phyloP scores from a whole-genome alignment of 2,113 vertebrate genomes.

The Perccottus glenii region DNA sequence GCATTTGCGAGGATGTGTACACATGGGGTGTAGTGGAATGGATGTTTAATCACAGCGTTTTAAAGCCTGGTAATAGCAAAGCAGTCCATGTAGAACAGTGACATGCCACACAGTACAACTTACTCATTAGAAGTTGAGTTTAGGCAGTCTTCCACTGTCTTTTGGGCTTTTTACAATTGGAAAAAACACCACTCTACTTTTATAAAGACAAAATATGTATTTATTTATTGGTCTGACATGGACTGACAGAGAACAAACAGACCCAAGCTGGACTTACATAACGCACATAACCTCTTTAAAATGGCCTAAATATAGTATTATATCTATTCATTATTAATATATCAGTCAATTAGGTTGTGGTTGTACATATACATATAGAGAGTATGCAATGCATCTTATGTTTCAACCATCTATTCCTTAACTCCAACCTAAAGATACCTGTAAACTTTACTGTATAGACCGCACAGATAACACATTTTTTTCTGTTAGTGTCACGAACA shows the following conservation, averaged over 20 bases:
- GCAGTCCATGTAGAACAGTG: conserved; percentile 65
- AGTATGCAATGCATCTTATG: too few species aligned
- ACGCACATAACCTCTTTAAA: too few species aligned
- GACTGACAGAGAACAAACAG: conserved; percentile 2
- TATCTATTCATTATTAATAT: too few species aligned
- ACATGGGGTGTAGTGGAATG: conserved; percentile 79
- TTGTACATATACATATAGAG: too few species aligned
- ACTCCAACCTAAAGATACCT: too few species aligned
- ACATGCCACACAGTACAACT: conserved; percentile 59
- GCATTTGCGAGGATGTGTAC: conserved; percentile 85
- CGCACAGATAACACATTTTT: background rate
- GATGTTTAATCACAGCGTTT: conserved; percentile 81
- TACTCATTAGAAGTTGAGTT: conserved; percentile 69
- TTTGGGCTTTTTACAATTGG: conserved; percentile 27
- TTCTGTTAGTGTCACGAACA: background rate
- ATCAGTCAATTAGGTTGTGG: too few species aligned
- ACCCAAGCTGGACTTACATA: too few species aligned
- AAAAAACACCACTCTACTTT: conserved; percentile 30
- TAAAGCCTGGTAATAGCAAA: conserved; percentile 77
- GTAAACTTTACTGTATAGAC: too few species aligned
- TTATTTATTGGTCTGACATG: background rate
- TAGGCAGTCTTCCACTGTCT: conserved; percentile 24
- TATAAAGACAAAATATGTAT: too few species aligned
- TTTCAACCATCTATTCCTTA: too few species aligned
- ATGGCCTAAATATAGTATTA: too few species aligned